These are phyloP conservation scores for Ceratoteleas bidentatus DNA, from an alignment of 1,140 invertebrate genomes.

Conservation along the genomic window DNA sequence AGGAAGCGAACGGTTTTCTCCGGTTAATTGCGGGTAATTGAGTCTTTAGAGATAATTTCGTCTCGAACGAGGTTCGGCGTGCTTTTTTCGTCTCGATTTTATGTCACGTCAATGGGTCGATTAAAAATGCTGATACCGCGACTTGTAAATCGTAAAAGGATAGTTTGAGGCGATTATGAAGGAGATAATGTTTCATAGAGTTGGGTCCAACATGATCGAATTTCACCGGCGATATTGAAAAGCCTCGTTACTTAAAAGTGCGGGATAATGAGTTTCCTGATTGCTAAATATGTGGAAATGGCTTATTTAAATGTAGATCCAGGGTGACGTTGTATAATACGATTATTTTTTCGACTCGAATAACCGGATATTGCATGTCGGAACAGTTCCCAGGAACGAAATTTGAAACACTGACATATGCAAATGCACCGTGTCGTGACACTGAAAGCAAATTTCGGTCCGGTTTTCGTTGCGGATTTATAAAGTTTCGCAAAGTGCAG, in stretches of 20 bases:
- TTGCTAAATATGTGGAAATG: constrained; percentile 38
- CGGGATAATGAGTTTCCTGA: constrained; percentile 29
- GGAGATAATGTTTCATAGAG: constrained; percentile 13
- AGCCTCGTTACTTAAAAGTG: constrained; percentile 17
- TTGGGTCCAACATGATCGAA: constrained; percentile 45
- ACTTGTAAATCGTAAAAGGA: constrained; percentile 1
- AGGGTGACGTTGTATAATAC: constrained; percentile 25
- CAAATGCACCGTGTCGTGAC: no score
- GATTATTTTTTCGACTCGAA: constrained; percentile 44
- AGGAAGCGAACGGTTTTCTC: constrained; percentile 21
- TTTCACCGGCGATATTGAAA: constrained; percentile 45
- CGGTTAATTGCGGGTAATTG: constrained; percentile 39
- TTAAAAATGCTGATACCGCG: background rate
- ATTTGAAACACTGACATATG: constrained; percentile 31
- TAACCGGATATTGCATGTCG: constrained; percentile 44
- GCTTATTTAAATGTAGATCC: constrained; percentile 42
- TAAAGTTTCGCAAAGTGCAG: no score
- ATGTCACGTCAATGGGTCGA: background rate
- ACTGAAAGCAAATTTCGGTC: no score
- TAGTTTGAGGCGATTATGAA: constrained; percentile 7
- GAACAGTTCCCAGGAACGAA: constrained; percentile 8
- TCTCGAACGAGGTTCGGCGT: constrained; percentile 9
- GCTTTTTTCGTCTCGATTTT: constrained; percentile 1
- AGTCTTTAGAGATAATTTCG: constrained; percentile 41
- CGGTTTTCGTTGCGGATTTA: no score